Evolutionary conservation across 1,140 invertebrate species (phyloP).

Genomic region (Drosophila eugracilis): DNA sequence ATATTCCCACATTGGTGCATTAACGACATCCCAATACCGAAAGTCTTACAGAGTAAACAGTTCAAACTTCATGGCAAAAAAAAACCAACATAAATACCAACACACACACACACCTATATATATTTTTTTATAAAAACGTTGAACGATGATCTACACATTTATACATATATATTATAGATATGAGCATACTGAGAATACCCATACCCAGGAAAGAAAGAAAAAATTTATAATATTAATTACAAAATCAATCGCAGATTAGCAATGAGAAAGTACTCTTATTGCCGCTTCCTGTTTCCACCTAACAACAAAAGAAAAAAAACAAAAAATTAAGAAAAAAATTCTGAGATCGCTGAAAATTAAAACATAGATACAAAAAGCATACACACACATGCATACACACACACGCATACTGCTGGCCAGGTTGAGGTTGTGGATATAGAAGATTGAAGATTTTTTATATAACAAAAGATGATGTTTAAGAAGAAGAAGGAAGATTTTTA

Average conservation of each 20-base stretch:
- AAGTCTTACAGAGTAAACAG: constrained; percentile 18
- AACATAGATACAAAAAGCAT: constrained; percentile 21
- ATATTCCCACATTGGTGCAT: constrained; percentile 26
- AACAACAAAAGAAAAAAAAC: neutral
- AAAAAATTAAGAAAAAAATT: no score
- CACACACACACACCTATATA: no score
- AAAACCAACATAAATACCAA: constrained; percentile 4
- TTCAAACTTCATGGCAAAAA: constrained; percentile 34
- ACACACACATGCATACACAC: constrained; percentile 30
- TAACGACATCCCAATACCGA: constrained; percentile 15
- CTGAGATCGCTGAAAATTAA: constrained; percentile 4
- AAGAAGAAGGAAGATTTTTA: neutral
- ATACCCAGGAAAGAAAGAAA: constrained; percentile 16
- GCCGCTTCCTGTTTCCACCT: constrained; percentile 50
- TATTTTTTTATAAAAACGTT: constrained; percentile 41
- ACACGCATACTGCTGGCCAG: constrained; percentile 52
- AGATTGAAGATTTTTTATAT: constrained; percentile 34
- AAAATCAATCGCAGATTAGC: constrained; percentile 24
- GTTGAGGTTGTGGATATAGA: constrained; percentile 46
- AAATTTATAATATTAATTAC: no score
- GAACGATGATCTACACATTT: constrained; percentile 20
- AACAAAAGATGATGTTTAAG: neutral
- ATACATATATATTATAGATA: constrained; percentile 34
- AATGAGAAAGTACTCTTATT: constrained; percentile 35
- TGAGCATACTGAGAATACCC: constrained; percentile 15